phyloP scores from a whole-genome alignment of 2,888 invertebrate genomes.

The Nebria brevicollis region DNA sequence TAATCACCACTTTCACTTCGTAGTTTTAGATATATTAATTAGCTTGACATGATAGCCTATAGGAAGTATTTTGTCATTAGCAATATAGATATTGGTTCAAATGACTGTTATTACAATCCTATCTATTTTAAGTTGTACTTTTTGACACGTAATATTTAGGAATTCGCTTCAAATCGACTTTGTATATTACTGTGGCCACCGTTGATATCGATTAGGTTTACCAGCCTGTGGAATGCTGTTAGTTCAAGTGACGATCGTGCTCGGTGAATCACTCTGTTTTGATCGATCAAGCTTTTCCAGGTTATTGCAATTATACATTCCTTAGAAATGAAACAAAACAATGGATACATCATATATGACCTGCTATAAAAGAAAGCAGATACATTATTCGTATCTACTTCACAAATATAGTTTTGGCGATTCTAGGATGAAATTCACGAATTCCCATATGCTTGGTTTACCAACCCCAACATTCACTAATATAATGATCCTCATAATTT shows the following conservation, averaged over 20 bases:
- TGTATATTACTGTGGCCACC: not conserved
- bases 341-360: not conserved
- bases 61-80: not conserved
- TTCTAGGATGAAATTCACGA: too few relatives aligned
- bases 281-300: not conserved
- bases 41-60: not conserved
- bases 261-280: not conserved
- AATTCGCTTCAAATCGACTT: not conserved
- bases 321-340: not conserved
- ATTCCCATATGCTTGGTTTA: too few relatives aligned
- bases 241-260: not conserved
- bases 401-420: too few relatives aligned
- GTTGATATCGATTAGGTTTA: not conserved
- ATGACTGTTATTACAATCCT: not conserved
- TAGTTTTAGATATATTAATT: constrained; percentile 3
- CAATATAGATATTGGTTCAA: not conserved
- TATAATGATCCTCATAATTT: too few relatives aligned
- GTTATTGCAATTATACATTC: not conserved
- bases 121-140: not conserved
- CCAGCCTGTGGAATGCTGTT: not conserved
- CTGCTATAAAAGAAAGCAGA: not conserved
- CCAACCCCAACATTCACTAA: too few relatives aligned
- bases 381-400: too few relatives aligned
- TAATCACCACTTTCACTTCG: constrained; percentile 23
- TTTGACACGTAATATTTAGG: not conserved